These are phyloP conservation scores for Drosophila infuscata DNA, from an alignment of 2,888 invertebrate species.

Conservation along the genomic window DNA sequence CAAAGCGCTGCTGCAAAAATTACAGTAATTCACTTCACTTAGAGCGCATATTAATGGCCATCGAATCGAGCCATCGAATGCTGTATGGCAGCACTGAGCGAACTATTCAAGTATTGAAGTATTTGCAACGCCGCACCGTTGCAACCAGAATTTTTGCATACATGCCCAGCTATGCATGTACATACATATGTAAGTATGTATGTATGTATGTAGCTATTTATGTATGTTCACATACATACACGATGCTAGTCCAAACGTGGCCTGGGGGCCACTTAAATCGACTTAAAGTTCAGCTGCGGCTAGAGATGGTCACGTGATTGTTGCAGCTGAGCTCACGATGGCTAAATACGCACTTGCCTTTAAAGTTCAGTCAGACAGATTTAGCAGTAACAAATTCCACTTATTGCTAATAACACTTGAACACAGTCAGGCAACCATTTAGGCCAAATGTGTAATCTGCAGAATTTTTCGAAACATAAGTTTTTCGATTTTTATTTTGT, in stretches of 20 bases:
- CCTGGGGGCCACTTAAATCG: constrained; percentile 48
- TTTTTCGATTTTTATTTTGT: neutral
- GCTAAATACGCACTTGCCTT: constrained; percentile 6
- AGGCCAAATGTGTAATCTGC: neutral
- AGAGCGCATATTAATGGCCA: constrained; percentile 82
- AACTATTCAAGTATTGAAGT: constrained; percentile 32
- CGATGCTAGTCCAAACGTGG: constrained; percentile 36
- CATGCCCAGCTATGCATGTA: constrained; percentile 2
- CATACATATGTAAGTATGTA: constrained; percentile 8
- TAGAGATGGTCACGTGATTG: constrained; percentile 34
- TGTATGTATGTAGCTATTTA: neutral
- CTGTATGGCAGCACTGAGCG: constrained; percentile 28
- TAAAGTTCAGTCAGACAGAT: neutral
- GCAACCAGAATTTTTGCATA: constrained; percentile 47
- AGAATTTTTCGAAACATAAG: neutral
- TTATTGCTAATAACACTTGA: neutral
- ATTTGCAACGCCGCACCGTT: constrained; percentile 24
- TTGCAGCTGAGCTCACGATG: neutral
- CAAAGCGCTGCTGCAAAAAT: constrained; percentile 76
- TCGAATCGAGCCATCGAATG: constrained; percentile 68
- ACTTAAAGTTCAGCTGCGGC: constrained; percentile 61
- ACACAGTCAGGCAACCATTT: neutral
- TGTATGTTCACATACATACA: constrained; percentile 36
- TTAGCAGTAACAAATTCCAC: neutral
- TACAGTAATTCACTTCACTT: constrained; percentile 84